Evolutionary conservation across 2,113 vertebrate genomes (phyloP).

Genomic region (Calidris pugnax): DNA sequence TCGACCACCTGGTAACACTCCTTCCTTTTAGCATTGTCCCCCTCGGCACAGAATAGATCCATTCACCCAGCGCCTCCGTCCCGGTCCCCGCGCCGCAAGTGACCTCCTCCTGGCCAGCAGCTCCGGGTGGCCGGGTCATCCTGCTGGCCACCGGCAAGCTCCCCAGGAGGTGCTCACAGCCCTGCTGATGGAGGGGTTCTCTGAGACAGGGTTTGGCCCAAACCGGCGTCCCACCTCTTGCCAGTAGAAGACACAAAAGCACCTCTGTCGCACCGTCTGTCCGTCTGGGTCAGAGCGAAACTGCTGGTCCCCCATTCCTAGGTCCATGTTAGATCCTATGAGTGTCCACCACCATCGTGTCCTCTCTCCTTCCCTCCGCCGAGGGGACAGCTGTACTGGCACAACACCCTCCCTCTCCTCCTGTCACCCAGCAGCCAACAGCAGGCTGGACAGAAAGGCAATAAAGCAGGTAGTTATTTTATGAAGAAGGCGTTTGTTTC

Average conservation of each 20-base stretch:
- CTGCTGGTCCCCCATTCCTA: neutral
- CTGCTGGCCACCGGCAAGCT: fast-evolving
- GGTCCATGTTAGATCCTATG: fast-evolving
- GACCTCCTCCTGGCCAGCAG: neutral
- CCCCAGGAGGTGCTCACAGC: neutral
- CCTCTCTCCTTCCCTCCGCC: neutral
- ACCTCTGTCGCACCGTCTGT: neutral
- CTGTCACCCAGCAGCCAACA: neutral
- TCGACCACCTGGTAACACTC: constrained; percentile 49
- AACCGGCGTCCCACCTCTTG: fast-evolving
- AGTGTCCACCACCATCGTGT: neutral
- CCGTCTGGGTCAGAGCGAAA: neutral
- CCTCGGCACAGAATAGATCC: constrained; percentile 32
- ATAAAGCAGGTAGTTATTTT: constrained; percentile 10
- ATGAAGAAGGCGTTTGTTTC: constrained; percentile 51
- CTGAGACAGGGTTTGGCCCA: neutral
- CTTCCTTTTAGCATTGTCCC: neutral
- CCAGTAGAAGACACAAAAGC: neutral
- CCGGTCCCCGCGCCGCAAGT: neutral
- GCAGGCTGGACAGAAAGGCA: neutral
- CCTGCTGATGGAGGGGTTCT: neutral
- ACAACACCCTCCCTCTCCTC: neutral
- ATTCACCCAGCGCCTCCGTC: neutral
- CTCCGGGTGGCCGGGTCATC: neutral
- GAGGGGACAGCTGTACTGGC: neutral